phyloP scores from a whole-genome alignment of 2,888 invertebrate genomes.

The Apodemia duryi region DNA sequence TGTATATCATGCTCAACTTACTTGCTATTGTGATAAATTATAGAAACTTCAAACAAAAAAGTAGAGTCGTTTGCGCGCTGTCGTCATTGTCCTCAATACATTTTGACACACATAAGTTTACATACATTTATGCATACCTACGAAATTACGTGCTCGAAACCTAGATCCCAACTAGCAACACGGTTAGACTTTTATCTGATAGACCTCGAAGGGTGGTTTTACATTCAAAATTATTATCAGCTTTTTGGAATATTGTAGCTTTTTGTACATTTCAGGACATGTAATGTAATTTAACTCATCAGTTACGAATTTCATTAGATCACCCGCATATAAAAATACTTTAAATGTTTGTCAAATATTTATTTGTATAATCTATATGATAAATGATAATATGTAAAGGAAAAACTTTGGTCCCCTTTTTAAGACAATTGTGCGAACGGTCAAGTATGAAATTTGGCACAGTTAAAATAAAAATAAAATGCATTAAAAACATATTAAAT shows the following conservation, averaged over 20 bases:
- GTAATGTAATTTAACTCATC: background rate
- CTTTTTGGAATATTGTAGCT: background rate
- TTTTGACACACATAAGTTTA: conserved; percentile 50
- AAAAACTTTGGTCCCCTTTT: no score
- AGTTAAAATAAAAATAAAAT: no score
- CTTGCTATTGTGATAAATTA: background rate
- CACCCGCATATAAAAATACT: no score
- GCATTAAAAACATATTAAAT: no score
- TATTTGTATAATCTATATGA: no score
- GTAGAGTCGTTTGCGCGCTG: conserved; percentile 35
- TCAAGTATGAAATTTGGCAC: no score
- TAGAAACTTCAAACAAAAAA: conserved; percentile 34
- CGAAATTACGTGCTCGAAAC: conserved; percentile 63
- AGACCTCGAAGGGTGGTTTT: conserved; percentile 27
- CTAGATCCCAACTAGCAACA: conserved; percentile 62
- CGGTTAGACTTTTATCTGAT: conserved; percentile 57
- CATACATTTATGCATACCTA: conserved; percentile 52
- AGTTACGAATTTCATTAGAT: no score
- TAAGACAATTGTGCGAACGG: no score
- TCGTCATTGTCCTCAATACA: conserved; percentile 47
- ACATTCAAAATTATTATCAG: background rate
- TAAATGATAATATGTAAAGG: no score
- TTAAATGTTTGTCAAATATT: no score
- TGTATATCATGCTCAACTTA: background rate
- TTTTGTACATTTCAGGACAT: background rate